These are phyloP conservation scores for Lutjanus campechanus DNA, from an alignment of 2,797 vertebrate genomes.

Conservation along the genomic window DNA sequence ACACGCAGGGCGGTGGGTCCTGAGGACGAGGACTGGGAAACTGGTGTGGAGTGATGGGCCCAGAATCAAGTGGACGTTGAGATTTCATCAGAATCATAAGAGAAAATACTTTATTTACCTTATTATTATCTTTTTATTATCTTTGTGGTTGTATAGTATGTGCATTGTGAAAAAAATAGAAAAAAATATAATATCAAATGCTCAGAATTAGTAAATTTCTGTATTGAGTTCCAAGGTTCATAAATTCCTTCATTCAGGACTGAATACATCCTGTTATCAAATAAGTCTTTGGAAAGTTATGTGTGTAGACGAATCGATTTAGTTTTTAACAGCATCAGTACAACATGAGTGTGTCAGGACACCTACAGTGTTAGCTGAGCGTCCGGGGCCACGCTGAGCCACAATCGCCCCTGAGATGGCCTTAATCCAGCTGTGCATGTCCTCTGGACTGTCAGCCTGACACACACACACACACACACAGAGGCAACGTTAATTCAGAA, in stretches of 20 bases:
- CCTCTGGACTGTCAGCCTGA: slow-evolving; percentile 95
- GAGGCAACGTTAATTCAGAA: background rate
- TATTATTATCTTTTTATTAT: too few relatives aligned
- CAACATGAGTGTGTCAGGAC: background rate
- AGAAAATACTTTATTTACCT: too few relatives aligned
- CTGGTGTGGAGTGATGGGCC: background rate
- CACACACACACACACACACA: background rate
- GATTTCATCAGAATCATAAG: too few relatives aligned
- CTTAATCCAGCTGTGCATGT: slow-evolving; percentile 98
- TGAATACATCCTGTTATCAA: background rate
- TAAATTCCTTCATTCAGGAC: background rate
- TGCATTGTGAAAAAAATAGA: too few relatives aligned
- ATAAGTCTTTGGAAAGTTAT: background rate
- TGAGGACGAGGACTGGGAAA: too few relatives aligned
- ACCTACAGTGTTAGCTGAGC: slow-evolving; percentile 92
- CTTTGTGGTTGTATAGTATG: too few relatives aligned
- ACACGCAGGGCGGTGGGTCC: too few relatives aligned
- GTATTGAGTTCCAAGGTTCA: background rate
- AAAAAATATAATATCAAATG: too few relatives aligned
- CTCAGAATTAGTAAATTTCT: background rate
- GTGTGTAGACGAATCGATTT: background rate
- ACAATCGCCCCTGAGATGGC: slow-evolving; percentile 96
- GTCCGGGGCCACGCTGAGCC: slow-evolving; percentile 93
- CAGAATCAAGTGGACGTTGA: background rate
- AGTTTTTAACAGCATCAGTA: too few relatives aligned